A percentile compares a stretch with the other conserved stretches of the same genome.
These are phyloP conservation scores for Ochotona princeps DNA, from an alignment of 2,113 vertebrate species.

Conservation along the genomic window DNA sequence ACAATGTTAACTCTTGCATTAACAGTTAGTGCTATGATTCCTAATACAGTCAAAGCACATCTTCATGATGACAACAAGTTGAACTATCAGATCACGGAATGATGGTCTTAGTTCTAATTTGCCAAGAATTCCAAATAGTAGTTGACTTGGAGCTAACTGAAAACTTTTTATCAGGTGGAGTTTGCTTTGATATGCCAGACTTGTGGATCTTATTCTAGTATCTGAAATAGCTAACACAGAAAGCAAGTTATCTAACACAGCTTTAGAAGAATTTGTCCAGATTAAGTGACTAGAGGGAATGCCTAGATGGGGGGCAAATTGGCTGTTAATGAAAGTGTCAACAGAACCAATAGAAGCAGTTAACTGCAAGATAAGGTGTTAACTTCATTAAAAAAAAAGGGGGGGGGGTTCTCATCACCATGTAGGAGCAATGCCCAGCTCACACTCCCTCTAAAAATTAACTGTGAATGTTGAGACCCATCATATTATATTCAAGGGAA, in stretches of 20 bases:
- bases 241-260: background rate
- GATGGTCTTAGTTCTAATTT: background rate
- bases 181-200: background rate
- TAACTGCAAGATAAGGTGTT: background rate
- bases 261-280: slow-evolving; percentile 14
- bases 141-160: background rate
- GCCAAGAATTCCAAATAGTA: background rate
- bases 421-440: background rate
- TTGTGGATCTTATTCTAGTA: background rate
- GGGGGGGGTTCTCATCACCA: background rate
- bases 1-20: background rate
- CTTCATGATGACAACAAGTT: background rate
- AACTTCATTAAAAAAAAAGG: background rate
- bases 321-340: background rate
- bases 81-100: background rate
- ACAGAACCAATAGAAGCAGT: background rate
- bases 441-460: background rate
- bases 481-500: background rate
- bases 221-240: background rate
- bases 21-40: background rate
- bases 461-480: background rate
- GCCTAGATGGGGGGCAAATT: background rate
- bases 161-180: background rate
- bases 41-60: background rate
- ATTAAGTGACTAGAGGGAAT: background rate